A percentile compares a stretch with the other conserved stretches of the same genome.
Conservation (phyloP, 2,888 invertebrate species). For the Drosophila ustulata region DNA sequence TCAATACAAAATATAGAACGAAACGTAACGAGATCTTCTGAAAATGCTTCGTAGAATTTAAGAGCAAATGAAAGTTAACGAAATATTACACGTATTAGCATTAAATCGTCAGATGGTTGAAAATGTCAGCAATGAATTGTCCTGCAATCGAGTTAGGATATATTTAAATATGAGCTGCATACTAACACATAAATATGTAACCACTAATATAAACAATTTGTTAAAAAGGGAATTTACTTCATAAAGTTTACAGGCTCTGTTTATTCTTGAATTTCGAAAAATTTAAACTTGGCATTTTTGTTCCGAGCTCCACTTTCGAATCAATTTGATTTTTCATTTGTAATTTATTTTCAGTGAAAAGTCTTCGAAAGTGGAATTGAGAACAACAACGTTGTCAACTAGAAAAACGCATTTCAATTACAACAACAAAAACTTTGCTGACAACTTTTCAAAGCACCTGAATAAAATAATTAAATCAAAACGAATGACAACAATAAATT, state of each 20-base stretch:
- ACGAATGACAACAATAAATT: conserved; percentile 32
- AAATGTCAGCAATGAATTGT: neutral
- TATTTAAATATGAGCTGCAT: neutral
- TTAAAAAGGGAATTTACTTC: neutral
- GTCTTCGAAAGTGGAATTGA: conserved; percentile 4
- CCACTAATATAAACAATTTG: neutral
- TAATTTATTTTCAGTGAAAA: too few relatives aligned
- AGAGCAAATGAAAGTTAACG: conserved; percentile 79
- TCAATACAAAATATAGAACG: conserved; percentile 30
- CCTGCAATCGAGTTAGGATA: neutral
- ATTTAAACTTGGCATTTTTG: neutral
- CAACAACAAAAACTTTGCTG: conserved; percentile 16
- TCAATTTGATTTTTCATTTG: neutral
- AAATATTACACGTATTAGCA: conserved; percentile 72
- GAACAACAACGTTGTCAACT: neutral
- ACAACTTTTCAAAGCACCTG: conserved; percentile 32
- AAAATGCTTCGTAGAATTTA: conserved; percentile 70
- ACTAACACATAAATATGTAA: conserved; percentile 1
- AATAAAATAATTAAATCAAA: conserved; percentile 27
- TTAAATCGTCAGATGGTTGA: conserved; percentile 37
- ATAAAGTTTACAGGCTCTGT: neutral
- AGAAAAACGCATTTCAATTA: conserved; percentile 4
- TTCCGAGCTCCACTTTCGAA: neutral
- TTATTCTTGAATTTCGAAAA: neutral
- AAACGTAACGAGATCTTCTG: conserved; percentile 36